Evolutionary conservation across 2,888 invertebrate genomes (phyloP).

Genomic region (Zele albiditarsus): DNA sequence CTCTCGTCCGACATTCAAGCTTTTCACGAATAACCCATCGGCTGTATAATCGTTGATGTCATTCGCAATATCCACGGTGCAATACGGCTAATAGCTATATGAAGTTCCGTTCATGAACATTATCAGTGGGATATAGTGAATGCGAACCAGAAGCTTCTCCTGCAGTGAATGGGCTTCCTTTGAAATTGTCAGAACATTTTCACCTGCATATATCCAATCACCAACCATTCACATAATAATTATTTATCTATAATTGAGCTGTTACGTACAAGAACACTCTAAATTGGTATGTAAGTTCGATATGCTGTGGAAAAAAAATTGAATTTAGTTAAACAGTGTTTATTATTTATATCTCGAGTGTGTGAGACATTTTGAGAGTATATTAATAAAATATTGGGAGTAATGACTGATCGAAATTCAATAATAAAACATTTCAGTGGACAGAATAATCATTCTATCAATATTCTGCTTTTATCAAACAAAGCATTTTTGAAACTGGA

Average conservation of each 20-base stretch:
- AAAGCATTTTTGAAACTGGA: too few species aligned
- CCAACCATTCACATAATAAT: neutral
- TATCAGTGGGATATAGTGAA: slow-evolving; percentile 65
- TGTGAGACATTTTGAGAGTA: too few species aligned
- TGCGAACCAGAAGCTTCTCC: slow-evolving; percentile 60
- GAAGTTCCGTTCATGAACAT: slow-evolving; percentile 33
- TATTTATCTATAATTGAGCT: neutral
- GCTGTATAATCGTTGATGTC: slow-evolving; percentile 26
- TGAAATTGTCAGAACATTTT: slow-evolving; percentile 53
- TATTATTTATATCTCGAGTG: too few species aligned
- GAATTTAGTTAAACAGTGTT: too few species aligned
- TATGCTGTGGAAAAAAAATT: too few species aligned
- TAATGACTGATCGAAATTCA: too few species aligned
- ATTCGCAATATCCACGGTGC: slow-evolving; percentile 4
- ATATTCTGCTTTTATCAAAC: too few species aligned
- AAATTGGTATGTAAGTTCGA: neutral
- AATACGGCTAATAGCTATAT: slow-evolving; percentile 1
- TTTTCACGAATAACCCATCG: neutral
- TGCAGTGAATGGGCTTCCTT: slow-evolving; percentile 66
- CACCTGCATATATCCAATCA: neutral
- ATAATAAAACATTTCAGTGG: too few species aligned
- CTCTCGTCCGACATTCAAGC: neutral
- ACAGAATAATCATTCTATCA: too few species aligned
- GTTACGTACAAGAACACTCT: neutral
- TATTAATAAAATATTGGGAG: too few species aligned